Evolutionary conservation across 2,888 invertebrate species (phyloP).

Genomic region (Oligia fasciuncula): DNA sequence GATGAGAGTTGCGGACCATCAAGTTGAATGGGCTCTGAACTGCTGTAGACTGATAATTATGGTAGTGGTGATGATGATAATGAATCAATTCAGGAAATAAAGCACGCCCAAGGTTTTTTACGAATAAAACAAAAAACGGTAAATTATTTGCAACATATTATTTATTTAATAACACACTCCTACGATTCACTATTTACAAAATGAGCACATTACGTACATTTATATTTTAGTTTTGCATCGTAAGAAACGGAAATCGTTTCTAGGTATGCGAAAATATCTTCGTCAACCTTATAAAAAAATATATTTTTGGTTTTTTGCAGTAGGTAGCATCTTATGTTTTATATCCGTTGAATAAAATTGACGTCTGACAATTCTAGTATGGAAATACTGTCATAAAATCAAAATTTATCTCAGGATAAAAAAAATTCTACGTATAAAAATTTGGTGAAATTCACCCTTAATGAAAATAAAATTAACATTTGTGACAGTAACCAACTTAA

Average conservation of each 20-base stretch:
- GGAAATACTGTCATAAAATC: no score
- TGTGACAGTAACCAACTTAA: slow-evolving; percentile 61
- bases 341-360: no score
- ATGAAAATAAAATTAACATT: slow-evolving; percentile 31
- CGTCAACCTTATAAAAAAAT: not conserved
- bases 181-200: slow-evolving; percentile 65
- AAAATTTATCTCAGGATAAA: no score
- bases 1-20: no score
- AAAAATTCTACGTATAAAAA: no score
- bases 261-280: slow-evolving; percentile 12
- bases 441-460: not conserved
- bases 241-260: not conserved
- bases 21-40: not conserved
- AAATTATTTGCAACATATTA: slow-evolving; percentile 58
- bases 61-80: no score
- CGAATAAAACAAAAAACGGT: not conserved
- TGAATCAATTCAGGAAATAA: not conserved
- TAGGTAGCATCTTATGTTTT: not conserved
- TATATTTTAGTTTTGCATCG: slow-evolving; percentile 20
- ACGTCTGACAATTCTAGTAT: no score
- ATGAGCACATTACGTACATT: slow-evolving; percentile 62
- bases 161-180: slow-evolving; percentile 67
- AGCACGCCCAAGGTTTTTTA: not conserved
- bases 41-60: not conserved
- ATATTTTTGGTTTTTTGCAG: not conserved